Conservation (phyloP, 2,888 invertebrate species). For the Entomobrya proxima region DNA sequence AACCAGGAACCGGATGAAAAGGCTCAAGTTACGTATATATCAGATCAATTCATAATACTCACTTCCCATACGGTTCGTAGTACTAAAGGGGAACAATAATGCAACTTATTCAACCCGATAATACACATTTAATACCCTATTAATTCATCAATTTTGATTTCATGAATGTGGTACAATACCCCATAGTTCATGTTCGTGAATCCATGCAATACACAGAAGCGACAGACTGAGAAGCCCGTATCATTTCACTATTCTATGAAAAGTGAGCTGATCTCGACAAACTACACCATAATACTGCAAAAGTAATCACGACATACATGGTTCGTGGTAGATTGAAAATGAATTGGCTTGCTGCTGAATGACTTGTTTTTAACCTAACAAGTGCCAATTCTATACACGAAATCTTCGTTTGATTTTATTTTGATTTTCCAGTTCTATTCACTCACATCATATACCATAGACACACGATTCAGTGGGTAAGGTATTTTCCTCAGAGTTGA, state of each 20-base stretch:
- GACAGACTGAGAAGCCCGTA: background rate
- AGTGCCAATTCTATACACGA: conserved; percentile 18
- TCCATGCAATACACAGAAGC: background rate
- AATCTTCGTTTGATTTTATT: background rate
- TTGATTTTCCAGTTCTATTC: background rate
- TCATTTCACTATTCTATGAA: conserved; percentile 8
- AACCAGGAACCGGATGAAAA: conserved; percentile 59
- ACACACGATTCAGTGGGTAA: too few relatives aligned
- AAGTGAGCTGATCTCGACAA: background rate
- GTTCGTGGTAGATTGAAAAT: background rate
- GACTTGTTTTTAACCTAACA: background rate
- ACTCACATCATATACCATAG: background rate
- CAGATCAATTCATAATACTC: conserved; percentile 24
- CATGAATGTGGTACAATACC: conserved; percentile 22
- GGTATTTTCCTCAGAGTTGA: too few relatives aligned
- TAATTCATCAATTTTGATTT: conserved; percentile 61
- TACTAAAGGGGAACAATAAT: background rate
- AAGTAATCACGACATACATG: background rate
- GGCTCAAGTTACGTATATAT: conserved; percentile 54
- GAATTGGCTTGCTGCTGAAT: background rate
- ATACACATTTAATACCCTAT: conserved; percentile 58
- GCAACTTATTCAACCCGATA: conserved; percentile 52
- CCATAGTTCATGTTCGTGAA: background rate
- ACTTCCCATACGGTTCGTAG: background rate
- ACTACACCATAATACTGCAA: background rate